Evolutionary conservation across 2,797 vertebrate species (phyloP).

Genomic region (Clarias platycephalus): DNA sequence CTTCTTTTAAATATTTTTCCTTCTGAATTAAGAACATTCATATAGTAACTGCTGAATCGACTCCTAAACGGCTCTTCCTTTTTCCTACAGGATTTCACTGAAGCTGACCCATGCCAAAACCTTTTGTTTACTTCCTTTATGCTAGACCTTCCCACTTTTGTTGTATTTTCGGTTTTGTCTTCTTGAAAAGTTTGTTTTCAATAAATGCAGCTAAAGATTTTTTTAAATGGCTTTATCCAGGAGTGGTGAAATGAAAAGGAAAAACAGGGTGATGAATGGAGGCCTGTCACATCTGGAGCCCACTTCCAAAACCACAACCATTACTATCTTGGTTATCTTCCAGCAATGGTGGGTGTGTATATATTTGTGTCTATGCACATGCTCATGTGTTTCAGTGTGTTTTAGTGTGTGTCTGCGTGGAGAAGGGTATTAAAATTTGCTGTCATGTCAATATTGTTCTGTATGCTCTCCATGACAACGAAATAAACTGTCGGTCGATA

Average conservation of each 20-base stretch:
- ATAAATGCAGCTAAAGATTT: constrained; percentile 48
- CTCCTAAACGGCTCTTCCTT: constrained; percentile 35
- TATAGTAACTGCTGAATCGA: constrained; percentile 35
- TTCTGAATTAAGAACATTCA: constrained; percentile 32
- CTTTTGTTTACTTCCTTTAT: constrained; percentile 29
- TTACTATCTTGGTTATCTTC: constrained; percentile 56
- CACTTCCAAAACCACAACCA: constrained; percentile 55
- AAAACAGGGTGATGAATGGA: constrained; percentile 57
- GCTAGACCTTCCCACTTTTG: constrained; percentile 35
- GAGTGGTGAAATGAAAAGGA: constrained; percentile 53
- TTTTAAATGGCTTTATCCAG: constrained; percentile 45
- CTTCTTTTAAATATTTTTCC: constrained; percentile 15
- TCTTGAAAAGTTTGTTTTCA: constrained; percentile 47
- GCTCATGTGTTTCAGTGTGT: constrained; percentile 26
- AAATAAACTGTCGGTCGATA: constrained; percentile 42
- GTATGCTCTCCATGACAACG: constrained; percentile 57
- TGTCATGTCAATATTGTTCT: constrained; percentile 57
- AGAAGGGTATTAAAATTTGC: constrained; percentile 44
- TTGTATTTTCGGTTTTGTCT: constrained; percentile 51
- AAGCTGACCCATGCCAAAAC: constrained; percentile 25
- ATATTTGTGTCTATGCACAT: constrained; percentile 45
- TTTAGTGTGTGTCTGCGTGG: constrained; percentile 6
- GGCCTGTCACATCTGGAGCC: constrained; percentile 54
- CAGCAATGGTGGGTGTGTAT: constrained; percentile 45
- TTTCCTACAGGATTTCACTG: constrained; percentile 39